Conservation (phyloP, 2,113 vertebrate species). For the Hemiscyllium ocellatum region DNA sequence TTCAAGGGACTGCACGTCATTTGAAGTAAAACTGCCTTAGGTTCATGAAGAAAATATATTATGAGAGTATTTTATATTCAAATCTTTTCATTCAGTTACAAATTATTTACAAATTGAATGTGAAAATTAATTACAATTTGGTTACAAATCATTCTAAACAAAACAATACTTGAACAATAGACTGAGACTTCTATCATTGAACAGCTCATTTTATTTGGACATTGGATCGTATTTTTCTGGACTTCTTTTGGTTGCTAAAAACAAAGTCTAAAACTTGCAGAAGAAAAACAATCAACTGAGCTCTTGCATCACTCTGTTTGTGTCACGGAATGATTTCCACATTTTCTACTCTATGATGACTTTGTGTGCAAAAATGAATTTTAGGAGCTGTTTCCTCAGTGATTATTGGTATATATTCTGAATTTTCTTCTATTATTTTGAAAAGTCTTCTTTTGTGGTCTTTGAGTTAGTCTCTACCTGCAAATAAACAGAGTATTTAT, state of each 20-base stretch:
- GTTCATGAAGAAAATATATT: constrained; percentile 18
- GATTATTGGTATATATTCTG: not conserved
- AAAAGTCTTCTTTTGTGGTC: not conserved
- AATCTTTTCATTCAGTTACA: not conserved
- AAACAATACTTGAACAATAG: not conserved
- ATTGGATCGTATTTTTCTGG: not conserved
- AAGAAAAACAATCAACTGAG: not conserved
- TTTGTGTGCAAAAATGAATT: not conserved
- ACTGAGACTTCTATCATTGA: not conserved
- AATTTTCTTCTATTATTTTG: not conserved
- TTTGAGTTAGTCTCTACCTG: not conserved
- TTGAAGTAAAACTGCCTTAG: not conserved
- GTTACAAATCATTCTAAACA: not conserved
- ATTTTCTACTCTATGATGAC: not conserved
- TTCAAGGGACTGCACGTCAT: not conserved
- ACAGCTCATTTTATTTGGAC: not conserved
- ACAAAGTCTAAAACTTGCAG: not conserved
- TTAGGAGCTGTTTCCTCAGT: not conserved
- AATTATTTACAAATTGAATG: not conserved
- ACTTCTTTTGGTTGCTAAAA: not conserved
- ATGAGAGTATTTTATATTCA: not conserved
- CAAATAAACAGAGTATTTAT: not conserved
- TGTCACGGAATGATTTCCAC: not conserved
- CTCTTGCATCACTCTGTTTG: not conserved
- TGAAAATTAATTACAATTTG: not conserved